Conservation (phyloP, 2,797 vertebrate species). For the Adelosebastes latens region DNA sequence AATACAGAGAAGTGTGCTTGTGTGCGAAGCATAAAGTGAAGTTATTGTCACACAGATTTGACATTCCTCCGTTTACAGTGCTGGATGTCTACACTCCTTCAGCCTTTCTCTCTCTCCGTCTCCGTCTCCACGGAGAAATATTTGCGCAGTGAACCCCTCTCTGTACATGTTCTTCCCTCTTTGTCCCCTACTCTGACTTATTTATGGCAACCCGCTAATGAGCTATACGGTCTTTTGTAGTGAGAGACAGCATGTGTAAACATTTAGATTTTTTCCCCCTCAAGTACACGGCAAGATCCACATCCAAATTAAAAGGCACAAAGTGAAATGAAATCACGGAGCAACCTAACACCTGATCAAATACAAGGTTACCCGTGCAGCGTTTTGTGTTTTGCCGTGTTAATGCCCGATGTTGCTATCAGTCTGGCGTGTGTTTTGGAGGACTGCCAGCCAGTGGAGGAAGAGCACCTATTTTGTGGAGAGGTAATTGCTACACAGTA, state of each 20-base stretch:
- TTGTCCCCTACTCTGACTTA: conserved; percentile 65
- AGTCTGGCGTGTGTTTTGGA: conserved; percentile 78
- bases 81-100: conserved; percentile 45
- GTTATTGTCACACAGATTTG: conserved; percentile 26
- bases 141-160: conserved; percentile 55
- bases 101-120: conserved; percentile 11
- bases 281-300: conserved; percentile 46
- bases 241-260: conserved; percentile 71
- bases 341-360: conserved; percentile 72
- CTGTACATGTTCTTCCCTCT: conserved; percentile 50
- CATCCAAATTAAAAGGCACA: conserved; percentile 67
- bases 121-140: conserved; percentile 67
- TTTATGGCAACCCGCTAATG: conserved; percentile 73
- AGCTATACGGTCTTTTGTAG: conserved; percentile 65
- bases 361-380: conserved; percentile 70
- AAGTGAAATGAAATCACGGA: conserved; percentile 70
- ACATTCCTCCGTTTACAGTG: conserved; percentile 53
- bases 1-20: not conserved
- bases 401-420: conserved; percentile 74
- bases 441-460: conserved; percentile 76
- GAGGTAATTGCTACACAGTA: conserved; percentile 86
- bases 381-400: conserved; percentile 73
- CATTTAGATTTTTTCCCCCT: conserved; percentile 66
- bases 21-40: conserved; percentile 21
- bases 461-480: conserved; percentile 84